Evolutionary conservation across 2,888 invertebrate genomes (phyloP), one percentile per base, ranked within the genome.

Genomic region (Heliconius aoede): DNA sequence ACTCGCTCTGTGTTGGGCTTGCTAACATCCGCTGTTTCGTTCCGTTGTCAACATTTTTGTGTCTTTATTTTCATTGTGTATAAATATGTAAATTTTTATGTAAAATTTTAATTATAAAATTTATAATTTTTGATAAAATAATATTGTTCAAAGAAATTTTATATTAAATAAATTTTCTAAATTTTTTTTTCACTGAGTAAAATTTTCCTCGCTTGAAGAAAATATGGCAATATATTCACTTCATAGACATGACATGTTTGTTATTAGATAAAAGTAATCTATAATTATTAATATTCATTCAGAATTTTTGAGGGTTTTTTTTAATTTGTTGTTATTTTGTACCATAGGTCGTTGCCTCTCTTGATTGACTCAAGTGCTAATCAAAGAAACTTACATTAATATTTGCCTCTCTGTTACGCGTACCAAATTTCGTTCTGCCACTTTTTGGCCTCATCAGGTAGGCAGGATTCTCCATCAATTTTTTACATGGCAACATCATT

Each of bases 401-500:
- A 84, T 84, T 82, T 82, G 81, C 80, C 79, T 84, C 84, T 83
- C 82, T 80, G 80, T 84, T 80, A 82, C 82, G 83, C 84, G 84
- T 83, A 83, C 86, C 87, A 83, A 90, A 89, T 87, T 89, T 88
- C 83, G 85, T 85, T 87, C 88, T 83, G 80, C 87, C 85, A 88
- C 83, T 92, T 93, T 92, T 93, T 92, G 85, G 85, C 85, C 86
- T 90, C 91, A 92, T 92, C 91, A 91, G 83, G 90, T 84, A 55
- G n/a, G 55, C 55, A n/a, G 55, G 90, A 88, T 84, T 83, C 84
- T 82, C 87, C 89, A 92, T 92, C 89, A 90, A 88, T 89, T 93
- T 93, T 91, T 92, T 89, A 81, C 76, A 83, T 82, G 78, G 82
- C 80, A 74, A 80, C 89, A 86, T 92, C 86, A 90, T 91, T 92